Conservation (phyloP, 1,140 invertebrate genomes). For the Campoletis sonorensis region DNA sequence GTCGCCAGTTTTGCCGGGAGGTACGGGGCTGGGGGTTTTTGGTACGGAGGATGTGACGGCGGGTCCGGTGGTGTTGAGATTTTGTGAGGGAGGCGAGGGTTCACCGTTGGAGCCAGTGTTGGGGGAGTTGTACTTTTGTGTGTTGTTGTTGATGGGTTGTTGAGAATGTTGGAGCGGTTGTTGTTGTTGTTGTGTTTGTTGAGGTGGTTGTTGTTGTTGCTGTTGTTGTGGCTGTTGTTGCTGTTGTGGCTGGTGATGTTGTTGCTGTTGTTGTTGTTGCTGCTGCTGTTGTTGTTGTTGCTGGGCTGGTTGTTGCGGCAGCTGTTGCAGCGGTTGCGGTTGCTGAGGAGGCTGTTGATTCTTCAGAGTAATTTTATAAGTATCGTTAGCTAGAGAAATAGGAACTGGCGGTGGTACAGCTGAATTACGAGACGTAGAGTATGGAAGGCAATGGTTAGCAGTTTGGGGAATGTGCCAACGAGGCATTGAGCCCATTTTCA, state of each 20-base stretch:
- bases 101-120: conserved; percentile 50
- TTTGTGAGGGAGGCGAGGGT: conserved; percentile 54
- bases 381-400: conserved; percentile 74
- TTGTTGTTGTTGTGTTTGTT: conserved; percentile 39
- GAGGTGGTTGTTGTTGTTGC: conserved; percentile 57
- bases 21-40: conserved; percentile 85
- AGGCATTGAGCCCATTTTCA: conserved; percentile 57
- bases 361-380: conserved; percentile 82
- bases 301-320: conserved; percentile 49
- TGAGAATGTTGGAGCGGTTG: conserved; percentile 29
- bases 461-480: conserved; percentile 75
- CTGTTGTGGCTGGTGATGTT: conserved; percentile 58
- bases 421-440: conserved; percentile 59
- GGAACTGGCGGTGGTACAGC: conserved; percentile 59
- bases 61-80: conserved; percentile 58
- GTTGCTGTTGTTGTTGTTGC: conserved; percentile 72
- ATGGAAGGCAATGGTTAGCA: conserved; percentile 62
- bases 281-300: conserved; percentile 74
- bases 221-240: conserved; percentile 63
- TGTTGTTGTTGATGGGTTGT: conserved; percentile 40
- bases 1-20: conserved; percentile 68
- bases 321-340: conserved; percentile 60
- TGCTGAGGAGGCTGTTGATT: conserved; percentile 68
- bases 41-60: conserved; percentile 87
- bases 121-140: conserved; percentile 39